Evolutionary conservation across 1,140 invertebrate species (phyloP), one percentile per base, ranked within the genome.

Genomic region (Portunus trituberculatus): DNA sequence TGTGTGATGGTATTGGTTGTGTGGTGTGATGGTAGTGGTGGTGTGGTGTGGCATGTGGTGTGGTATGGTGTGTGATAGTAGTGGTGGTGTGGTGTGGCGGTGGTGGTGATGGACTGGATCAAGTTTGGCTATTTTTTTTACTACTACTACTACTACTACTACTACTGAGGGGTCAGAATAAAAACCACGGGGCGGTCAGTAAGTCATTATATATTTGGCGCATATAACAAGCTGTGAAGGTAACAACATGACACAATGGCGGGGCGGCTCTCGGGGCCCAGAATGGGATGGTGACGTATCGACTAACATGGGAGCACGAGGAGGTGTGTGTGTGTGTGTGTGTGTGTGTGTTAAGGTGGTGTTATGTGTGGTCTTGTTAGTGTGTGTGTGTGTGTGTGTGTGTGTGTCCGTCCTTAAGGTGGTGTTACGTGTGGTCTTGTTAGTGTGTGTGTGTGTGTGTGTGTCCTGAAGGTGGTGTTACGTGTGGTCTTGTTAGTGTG

Each of bases 151-250:
- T 59, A 59, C 52, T 16, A 39, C n/a, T 32, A 39, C 20, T 7
- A 88, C 46, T 32, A 59, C n/a, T 39, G 16, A 25, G 31, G 59
- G 67, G 25, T 76, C 20, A 25, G 25, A 45, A 76, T 32, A 8
- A 45, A 83, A 59, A 59, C 52, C 16, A 12, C 8, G 82, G 4
- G 10, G 52, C 14, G 46, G 39, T 46, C 45, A 48, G 84, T 94
- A 91, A 84, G 83, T 94, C 88, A 84, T 92, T 48, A 95, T 95
- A 76, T 92, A 92, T 92, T 94, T 95, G 46, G 94, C 94, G 94
- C 90, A 95, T 95, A 92, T 95, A 95, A 95, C 90, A 95, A 95
- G 91, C 89, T 92, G 90, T 92, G 67, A 86, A 88, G 91, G 90
- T 95, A 92, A 92, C 91, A 92, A 92, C 94, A 95, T 92, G 94